Evolutionary conservation across 1,140 invertebrate species (phyloP).

Genomic region (Dreissena polymorpha): DNA sequence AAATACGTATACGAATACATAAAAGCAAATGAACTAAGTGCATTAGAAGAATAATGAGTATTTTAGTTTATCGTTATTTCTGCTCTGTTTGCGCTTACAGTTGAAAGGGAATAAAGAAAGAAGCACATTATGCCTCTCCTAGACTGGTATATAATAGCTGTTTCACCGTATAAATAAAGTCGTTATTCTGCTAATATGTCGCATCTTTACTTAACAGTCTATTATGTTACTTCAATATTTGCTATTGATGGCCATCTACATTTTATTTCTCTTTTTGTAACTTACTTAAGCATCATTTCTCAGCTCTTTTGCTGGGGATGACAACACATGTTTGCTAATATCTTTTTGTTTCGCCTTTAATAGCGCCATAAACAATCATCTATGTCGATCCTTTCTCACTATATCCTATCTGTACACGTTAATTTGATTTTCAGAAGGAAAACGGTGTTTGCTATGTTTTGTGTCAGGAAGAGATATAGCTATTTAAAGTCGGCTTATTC

Average conservation of each 20-base stretch:
- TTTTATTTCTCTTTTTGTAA: conserved; percentile 40
- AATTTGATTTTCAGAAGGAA: conserved; percentile 51
- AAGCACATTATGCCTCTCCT: too few species aligned
- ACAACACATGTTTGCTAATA: conserved; percentile 45
- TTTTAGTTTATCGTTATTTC: too few species aligned
- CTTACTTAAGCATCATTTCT: conserved; percentile 40
- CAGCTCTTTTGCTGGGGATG: neutral
- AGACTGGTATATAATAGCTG: too few species aligned
- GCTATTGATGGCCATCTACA: neutral
- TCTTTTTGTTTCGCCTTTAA: conserved; percentile 34
- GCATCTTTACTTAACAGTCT: neutral
- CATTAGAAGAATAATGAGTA: too few species aligned
- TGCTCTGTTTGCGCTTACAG: too few species aligned
- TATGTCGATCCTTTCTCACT: conserved; percentile 49
- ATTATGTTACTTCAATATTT: neutral
- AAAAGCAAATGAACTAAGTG: too few species aligned
- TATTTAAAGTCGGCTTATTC: conserved; percentile 37
- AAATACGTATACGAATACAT: too few species aligned
- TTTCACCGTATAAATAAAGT: neutral
- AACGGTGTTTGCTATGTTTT: conserved; percentile 31
- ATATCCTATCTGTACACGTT: conserved; percentile 51
- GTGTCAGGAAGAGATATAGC: conserved; percentile 42
- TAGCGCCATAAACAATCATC: conserved; percentile 44
- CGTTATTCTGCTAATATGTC: neutral
- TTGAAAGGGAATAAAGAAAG: too few species aligned